phyloP scores from a whole-genome alignment of 2,797 vertebrate genomes.

The Strix occidentalis region DNA sequence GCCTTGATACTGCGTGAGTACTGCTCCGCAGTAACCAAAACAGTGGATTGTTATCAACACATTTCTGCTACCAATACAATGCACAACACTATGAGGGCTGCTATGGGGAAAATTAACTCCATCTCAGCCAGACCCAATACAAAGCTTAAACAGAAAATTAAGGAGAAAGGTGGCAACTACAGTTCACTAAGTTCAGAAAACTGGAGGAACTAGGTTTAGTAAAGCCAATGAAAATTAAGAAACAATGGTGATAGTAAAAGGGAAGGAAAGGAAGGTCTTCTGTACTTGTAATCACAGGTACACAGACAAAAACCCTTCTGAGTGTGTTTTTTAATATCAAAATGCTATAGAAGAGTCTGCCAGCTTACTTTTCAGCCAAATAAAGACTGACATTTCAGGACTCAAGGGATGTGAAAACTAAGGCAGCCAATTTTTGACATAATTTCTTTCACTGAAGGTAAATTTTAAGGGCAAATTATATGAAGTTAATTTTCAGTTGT shows the following conservation, averaged over 20 bases:
- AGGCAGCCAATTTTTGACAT: not conserved
- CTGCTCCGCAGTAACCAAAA: not conserved
- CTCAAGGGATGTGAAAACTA: not conserved
- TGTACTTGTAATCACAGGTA: not conserved
- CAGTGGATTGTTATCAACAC: not conserved
- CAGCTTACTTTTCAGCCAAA: not conserved
- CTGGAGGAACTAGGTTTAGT: not conserved
- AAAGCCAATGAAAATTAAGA: not conserved
- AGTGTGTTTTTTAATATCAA: not conserved
- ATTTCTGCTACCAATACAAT: not conserved
- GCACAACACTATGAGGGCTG: not conserved
- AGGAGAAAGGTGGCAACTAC: not conserved
- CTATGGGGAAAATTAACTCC: not conserved
- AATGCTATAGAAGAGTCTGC: not conserved
- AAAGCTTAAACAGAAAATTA: not conserved
- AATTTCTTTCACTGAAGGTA: not conserved
- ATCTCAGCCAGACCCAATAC: not conserved
- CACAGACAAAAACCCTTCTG: fast-evolving
- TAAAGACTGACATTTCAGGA: not conserved
- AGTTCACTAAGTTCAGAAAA: not conserved
- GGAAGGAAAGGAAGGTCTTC: not conserved
- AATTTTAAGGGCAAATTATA: not conserved
- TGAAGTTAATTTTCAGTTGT: not conserved
- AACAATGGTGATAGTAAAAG: not conserved
- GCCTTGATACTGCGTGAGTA: not conserved